Conservation (phyloP, 2,113 vertebrate species). For the Phycodurus eques region DNA sequence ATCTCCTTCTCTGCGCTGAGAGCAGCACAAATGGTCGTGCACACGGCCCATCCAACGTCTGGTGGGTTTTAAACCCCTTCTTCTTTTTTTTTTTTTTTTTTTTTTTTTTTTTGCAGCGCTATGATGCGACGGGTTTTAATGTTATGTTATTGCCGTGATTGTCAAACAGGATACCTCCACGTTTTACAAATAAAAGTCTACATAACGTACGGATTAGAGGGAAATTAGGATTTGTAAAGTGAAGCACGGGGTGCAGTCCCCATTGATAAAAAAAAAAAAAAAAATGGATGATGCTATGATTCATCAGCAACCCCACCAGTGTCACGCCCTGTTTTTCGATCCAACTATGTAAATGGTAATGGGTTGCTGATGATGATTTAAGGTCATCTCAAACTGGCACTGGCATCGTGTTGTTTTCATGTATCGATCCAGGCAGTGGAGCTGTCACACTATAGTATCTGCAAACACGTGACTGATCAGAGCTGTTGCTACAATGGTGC, state of each 20-base stretch:
- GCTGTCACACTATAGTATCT: neutral
- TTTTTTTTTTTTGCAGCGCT: constrained; percentile 11
- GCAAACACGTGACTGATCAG: neutral
- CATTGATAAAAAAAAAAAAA: constrained; percentile 17
- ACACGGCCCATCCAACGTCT: constrained; percentile 18
- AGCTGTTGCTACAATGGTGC: neutral
- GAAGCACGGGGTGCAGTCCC: neutral
- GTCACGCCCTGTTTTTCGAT: constrained; percentile 61
- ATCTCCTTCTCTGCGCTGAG: constrained; percentile 24
- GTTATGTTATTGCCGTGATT: constrained; percentile 28
- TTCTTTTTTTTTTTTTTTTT: neutral
- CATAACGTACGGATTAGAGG: neutral
- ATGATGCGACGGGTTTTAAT: constrained; percentile 26
- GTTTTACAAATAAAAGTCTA: neutral
- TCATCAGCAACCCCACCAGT: constrained; percentile 41
- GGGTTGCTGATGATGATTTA: constrained; percentile 42
- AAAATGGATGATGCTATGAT: constrained; percentile 54
- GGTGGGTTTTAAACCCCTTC: constrained; percentile 3
- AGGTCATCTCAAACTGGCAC: constrained; percentile 33
- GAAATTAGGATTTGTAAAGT: neutral
- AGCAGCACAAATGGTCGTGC: constrained; percentile 13
- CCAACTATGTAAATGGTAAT: constrained; percentile 60
- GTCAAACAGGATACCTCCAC: neutral
- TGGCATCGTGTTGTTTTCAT: constrained; percentile 11
- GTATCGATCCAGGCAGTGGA: constrained; percentile 6